Conservation (phyloP, 2,113 vertebrate genomes). For the Phaethon lepturus region DNA sequence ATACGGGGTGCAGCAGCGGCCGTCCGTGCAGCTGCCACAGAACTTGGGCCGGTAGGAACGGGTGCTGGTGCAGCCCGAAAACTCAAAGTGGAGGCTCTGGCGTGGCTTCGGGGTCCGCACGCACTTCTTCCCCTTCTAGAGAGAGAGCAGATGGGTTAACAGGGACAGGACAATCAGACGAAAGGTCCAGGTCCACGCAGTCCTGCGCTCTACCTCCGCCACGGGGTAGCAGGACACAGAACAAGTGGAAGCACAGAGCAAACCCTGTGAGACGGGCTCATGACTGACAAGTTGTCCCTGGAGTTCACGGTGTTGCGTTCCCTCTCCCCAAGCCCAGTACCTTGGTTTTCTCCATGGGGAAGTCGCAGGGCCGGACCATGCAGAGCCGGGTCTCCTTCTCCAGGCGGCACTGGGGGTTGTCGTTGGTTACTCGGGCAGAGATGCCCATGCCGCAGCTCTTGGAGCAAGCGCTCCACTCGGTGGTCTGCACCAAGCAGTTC, state of each 20-base stretch:
- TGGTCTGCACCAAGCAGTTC: slow-evolving; percentile 84
- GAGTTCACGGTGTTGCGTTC: accelerated
- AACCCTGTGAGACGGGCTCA: neutral
- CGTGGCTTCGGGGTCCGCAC: slow-evolving; percentile 67
- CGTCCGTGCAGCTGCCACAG: slow-evolving; percentile 77
- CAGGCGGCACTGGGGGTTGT: slow-evolving; percentile 79
- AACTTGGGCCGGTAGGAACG: slow-evolving; percentile 77
- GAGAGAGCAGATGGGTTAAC: neutral
- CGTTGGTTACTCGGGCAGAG: slow-evolving; percentile 78
- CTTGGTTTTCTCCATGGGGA: slow-evolving; percentile 70
- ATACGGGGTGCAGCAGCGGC: slow-evolving; percentile 78
- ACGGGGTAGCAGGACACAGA: accelerated
- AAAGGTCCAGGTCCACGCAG: neutral
- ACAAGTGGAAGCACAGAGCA: neutral
- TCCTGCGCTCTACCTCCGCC: neutral
- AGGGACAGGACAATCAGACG: accelerated
- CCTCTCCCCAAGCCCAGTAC: neutral
- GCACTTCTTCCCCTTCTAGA: slow-evolving; percentile 80
- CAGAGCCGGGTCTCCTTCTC: slow-evolving; percentile 81
- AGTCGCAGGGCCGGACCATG: slow-evolving; percentile 76
- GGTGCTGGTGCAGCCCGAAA: slow-evolving; percentile 78
- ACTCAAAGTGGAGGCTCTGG: slow-evolving; percentile 72
- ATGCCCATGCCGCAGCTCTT: slow-evolving; percentile 81
- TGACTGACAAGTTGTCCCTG: neutral
- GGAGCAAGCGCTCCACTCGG: slow-evolving; percentile 79